Evolutionary conservation across 2,797 vertebrate species (phyloP).

Genomic region (Chanos chanos): DNA sequence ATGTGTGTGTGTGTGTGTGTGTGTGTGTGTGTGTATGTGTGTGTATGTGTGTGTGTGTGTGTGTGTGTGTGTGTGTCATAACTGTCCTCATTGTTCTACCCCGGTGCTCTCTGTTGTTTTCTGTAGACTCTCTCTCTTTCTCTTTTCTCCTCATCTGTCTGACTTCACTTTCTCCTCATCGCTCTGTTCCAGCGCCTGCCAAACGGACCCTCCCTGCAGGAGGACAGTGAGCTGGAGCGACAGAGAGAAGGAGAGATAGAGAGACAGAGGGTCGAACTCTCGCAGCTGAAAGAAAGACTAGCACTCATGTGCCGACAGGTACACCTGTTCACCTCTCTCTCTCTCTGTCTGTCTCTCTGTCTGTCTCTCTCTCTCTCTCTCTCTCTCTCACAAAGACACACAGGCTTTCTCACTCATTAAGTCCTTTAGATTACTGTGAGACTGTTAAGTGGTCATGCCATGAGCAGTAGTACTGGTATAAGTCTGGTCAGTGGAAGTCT

Average conservation of each 20-base stretch:
- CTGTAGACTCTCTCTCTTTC: not conserved
- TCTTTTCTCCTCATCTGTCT: not conserved
- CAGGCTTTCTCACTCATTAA: too few species aligned
- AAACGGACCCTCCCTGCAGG: slow-evolving; percentile 67
- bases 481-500: too few species aligned
- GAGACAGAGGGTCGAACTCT: slow-evolving; percentile 78
- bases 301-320: slow-evolving; percentile 85
- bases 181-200: slow-evolving; percentile 57
- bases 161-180: slow-evolving; percentile 33
- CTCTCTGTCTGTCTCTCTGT: too few species aligned
- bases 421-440: too few species aligned
- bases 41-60: not conserved
- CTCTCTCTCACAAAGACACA: too few species aligned
- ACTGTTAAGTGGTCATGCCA: too few species aligned
- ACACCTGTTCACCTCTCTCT: too few species aligned
- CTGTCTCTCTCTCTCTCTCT: too few species aligned
- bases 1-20: too few species aligned
- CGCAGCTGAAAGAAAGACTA: slow-evolving; percentile 82
- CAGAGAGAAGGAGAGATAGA: slow-evolving; percentile 79
- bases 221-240: slow-evolving; percentile 69
- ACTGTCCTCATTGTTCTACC: too few species aligned
- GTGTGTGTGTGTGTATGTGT: too few species aligned
- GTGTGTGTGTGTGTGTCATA: not conserved
- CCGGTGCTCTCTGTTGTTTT: not conserved
- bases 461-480: too few species aligned